Evolutionary conservation across 2,113 vertebrate genomes (phyloP), one percentile per base, ranked within the genome.

Genomic region (Poeciliopsis retropinna): DNA sequence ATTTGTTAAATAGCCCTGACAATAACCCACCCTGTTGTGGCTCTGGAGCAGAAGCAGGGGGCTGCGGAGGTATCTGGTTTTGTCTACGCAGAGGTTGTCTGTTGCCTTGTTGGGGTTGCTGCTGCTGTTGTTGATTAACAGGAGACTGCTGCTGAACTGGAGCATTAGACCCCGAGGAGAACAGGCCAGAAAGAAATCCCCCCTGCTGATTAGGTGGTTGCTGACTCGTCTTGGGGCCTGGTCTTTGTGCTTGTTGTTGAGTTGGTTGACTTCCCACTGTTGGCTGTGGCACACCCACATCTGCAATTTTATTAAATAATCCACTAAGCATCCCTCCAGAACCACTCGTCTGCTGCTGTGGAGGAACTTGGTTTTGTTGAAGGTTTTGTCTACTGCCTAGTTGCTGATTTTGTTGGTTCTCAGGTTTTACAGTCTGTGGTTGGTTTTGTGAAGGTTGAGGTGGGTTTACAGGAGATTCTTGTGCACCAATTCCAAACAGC

Each of bases 1-100:
- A 92, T 73, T 94, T 97, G 83, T 90, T 94, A 80, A 96, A 94
- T 76, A 96, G 44, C 5, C 92, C 93, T 13, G 93, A 94, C 30
- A 94, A 65, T 30, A 95, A 44, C 7, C 94, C 91, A 41, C 85
- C 87, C 57, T 92, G 92, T 62, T 91, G 87, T 51, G 88, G 70
- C 47, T 94, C 92, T 75, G 88, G 57, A 47, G 71, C 83, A 83
- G 89, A 54, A 14, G 85, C 47, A 64, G 73, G 63, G 69, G 90
- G 37, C 64, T 92, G 90, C 32, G 85, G 41, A 14, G 85, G 83
- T 57, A 92, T 84, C 64, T 94, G 93, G 67, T 88, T 93, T 85
- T 94, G 94, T 54, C 92, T 91, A 11, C 88, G 85, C 30, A 94
- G 79, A 60, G 90, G 89, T 69, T 94, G 94, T 19, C 89, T 93